Evolutionary conservation across 2,888 invertebrate genomes (phyloP), one percentile per base, ranked within the genome.

Genomic region (Liodrosophila aerea): DNA sequence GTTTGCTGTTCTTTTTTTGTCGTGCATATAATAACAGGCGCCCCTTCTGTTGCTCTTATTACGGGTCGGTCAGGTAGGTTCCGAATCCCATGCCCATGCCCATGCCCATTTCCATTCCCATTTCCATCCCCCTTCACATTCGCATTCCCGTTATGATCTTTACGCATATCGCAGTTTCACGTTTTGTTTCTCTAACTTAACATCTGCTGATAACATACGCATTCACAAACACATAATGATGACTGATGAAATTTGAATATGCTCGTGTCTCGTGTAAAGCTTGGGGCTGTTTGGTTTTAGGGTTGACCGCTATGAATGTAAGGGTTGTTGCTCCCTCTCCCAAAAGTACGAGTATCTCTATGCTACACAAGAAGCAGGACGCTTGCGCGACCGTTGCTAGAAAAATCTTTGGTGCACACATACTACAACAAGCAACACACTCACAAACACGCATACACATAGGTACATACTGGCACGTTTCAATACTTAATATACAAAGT

Each of bases 241-340:
- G 22, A 22, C 22, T 22, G 22, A 22, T 22, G 22, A 2, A 22
- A 22, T 5, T 22, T 22, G 3, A 22, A 22, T 22, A 22, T 22
- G 5, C 22, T n/a, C n/a, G n/a, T n/a, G n/a, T n/a, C n/a, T n/a
- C n/a, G n/a, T n/a, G 69, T 59, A 59, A n/a, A n/a, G 44, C 45
- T 65, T 69, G 73, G 72, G 62, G 70, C 72, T 43, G 61, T 16
- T 47, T 52, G 57, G 61, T 61, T 53, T 53, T 58, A 71, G 70
- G 63, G 63, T 69, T 77, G 75, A 59, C 61, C 64, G 46, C 33
- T 69, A 51, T 52, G 49, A 39, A 33, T 40, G 37, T 12, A 59
- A 34, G 73, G 73, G 73, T 73, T 75, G 68, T 29, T 57, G 50
- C 11, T 12, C 16, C 18, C 8, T 30, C 22, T 22, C 5, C 5